Percentiles rank a stretch among this genome's conserved stretches.
These are phyloP conservation scores for Heterodera schachtii DNA, from an alignment of 1,140 invertebrate species.

Conservation along the genomic window DNA sequence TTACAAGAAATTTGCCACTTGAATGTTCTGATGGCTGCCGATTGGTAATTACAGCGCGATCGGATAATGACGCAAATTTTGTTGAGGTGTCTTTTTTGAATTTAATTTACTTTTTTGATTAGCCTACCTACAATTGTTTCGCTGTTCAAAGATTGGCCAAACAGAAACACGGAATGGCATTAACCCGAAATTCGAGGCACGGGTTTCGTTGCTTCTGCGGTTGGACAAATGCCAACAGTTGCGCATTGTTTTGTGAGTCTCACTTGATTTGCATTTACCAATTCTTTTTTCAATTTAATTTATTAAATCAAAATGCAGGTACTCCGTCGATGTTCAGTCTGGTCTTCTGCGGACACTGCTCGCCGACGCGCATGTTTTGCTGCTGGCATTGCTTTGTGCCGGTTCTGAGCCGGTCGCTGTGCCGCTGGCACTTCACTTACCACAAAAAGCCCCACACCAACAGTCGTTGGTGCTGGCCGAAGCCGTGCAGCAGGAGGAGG, in stretches of 20 bases:
- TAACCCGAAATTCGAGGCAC: constrained; percentile 37
- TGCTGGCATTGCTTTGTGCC: constrained; percentile 28
- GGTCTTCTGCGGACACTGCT: background rate
- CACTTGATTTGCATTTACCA: background rate
- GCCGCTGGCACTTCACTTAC: constrained; percentile 9
- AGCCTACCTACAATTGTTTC: background rate
- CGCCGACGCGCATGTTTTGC: constrained; percentile 27
- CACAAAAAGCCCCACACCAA: constrained; percentile 18
- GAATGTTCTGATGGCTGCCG: constrained; percentile 28
- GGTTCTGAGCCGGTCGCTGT: constrained; percentile 7
- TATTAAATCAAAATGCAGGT: constrained; percentile 13
- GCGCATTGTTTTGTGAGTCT: constrained; percentile 38
- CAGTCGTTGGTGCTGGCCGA: constrained; percentile 23
- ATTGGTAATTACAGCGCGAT: constrained; percentile 30
- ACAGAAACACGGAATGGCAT: constrained; percentile 40
- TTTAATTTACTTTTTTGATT: background rate
- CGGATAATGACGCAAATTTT: constrained; percentile 25
- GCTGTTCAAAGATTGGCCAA: constrained; percentile 43
- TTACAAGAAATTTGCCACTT: constrained; percentile 30
- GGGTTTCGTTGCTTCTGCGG: constrained; percentile 29
- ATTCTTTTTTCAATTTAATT: constrained; percentile 15
- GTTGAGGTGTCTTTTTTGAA: constrained; percentile 23
- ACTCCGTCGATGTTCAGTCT: constrained; percentile 31
- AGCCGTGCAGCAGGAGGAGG: background rate
- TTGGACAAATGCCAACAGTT: constrained; percentile 38